Base-by-base conservation (phyloP, 2,888 invertebrate species). In the Amblyjoppa fuscipennis region DNA sequence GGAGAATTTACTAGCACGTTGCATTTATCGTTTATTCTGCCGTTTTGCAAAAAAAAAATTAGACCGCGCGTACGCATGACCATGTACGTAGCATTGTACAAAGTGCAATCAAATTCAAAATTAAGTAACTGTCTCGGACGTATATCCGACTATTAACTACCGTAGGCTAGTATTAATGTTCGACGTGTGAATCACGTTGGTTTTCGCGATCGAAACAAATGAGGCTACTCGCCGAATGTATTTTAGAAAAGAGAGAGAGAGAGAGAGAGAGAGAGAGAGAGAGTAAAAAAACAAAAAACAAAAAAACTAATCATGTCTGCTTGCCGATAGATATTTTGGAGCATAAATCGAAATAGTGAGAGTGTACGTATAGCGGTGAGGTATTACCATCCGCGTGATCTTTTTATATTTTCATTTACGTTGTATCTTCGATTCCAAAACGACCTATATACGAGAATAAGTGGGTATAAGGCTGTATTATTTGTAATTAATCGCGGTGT, bases 401-500 rank as follows among this genome's bases (percentile, higher is more conserved):
- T 38, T 53, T 49, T 3, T 51, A 38, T 53, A 20, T 34, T 53
- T 64, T 71, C 20, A 3, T 66, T 80, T 34, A 2, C 49, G 45
- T 66, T 13, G 7, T 38, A 69, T 34, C 9, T 51, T 59, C 64
- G 0, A 3, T 73, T 81, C 71, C 34, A 31, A 56, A 76, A 41
- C 61, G 71, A 73, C 68, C 77, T 51, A 73, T 25, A 38, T 31
- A 34, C 45, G 71, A 51, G 20, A 69, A 31, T 16, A 51, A 77
- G 68, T 45, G 75, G 11, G 25, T 66, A 69, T 31, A 76, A 69
- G 71, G 68, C 79, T 80, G 78, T 82, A 80, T 85, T 73, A 82
- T 85, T 82, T 82, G 79, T 79, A 61, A 70, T 77, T 68, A 83
- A 79, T 79, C 76, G 78, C 49, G 66, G 69, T 79, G 71, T 75